These are phyloP conservation scores for Theocolax elegans DNA, from an alignment of 1,140 invertebrate species.

Conservation along the genomic window DNA sequence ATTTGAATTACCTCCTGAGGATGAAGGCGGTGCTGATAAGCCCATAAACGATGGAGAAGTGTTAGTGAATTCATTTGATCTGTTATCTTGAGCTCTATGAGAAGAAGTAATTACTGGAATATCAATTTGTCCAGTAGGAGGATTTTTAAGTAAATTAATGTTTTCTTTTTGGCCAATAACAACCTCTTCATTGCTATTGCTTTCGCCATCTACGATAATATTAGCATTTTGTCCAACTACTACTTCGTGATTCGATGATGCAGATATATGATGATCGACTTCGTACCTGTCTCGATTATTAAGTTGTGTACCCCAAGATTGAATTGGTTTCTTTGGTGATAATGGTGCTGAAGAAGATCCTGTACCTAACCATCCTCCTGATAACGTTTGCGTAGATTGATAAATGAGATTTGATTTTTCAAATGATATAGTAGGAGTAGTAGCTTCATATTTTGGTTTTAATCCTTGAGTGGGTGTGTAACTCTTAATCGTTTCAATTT, in stretches of 20 bases:
- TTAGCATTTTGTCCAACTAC: background rate
- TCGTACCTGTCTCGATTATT: background rate
- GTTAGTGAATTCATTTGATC: background rate
- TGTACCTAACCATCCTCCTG: constrained; percentile 2
- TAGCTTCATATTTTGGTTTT: constrained; percentile 46
- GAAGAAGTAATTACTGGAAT: background rate
- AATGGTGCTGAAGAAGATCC: background rate
- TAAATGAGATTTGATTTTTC: constrained; percentile 75
- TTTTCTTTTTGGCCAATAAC: background rate
- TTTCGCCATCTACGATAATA: background rate
- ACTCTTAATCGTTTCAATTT: background rate
- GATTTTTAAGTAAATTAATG: too few relatives aligned
- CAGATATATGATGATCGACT: background rate
- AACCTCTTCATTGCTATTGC: background rate
- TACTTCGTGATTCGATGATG: background rate
- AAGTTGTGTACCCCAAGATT: background rate
- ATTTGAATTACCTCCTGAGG: background rate
- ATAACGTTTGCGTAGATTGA: constrained; percentile 62
- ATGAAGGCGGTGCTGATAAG: background rate
- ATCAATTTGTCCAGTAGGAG: too few relatives aligned
- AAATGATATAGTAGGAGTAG: constrained; percentile 61
- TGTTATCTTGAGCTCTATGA: background rate
- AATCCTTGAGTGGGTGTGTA: constrained; percentile 21
- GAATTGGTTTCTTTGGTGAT: background rate
- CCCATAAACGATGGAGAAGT: constrained; percentile 19